These are phyloP conservation scores for Rhagoletis pomonella DNA, from an alignment of 1,140 invertebrate species.

Conservation along the genomic window DNA sequence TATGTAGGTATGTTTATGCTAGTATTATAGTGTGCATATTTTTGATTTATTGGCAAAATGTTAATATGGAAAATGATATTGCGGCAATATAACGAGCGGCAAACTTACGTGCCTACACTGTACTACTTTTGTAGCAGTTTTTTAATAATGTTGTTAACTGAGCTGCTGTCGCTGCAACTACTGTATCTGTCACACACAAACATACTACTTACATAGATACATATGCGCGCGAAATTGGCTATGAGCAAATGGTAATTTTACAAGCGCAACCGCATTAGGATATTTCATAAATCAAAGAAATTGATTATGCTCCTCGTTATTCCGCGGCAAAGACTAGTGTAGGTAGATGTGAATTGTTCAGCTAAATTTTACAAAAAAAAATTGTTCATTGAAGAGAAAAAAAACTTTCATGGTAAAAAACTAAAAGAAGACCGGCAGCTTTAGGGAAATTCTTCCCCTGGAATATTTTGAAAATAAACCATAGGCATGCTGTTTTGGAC, in stretches of 20 bases:
- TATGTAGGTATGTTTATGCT: background rate
- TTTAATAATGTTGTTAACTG: conserved; percentile 47
- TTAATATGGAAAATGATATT: conserved; percentile 36
- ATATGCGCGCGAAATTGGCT: background rate
- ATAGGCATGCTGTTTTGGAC: too few species aligned
- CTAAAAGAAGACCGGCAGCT: too few species aligned
- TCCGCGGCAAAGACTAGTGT: too few species aligned
- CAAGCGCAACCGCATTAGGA: conserved; percentile 11
- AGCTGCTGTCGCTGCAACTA: conserved; percentile 25
- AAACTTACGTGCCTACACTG: too few species aligned
- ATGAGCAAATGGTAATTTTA: conserved; percentile 30
- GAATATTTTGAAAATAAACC: too few species aligned
- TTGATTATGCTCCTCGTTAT: background rate
- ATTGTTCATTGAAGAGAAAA: too few species aligned
- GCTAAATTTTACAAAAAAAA: too few species aligned
- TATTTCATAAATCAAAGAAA: conserved; percentile 28
- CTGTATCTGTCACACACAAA: conserved; percentile 29
- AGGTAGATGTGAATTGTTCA: too few species aligned
- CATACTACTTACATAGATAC: too few species aligned
- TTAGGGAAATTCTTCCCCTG: too few species aligned
- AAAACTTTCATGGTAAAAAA: too few species aligned
- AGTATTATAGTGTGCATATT: background rate
- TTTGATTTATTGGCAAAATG: conserved; percentile 31
- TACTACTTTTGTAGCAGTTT: background rate
- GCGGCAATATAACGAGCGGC: background rate